Evolutionary conservation across 2,113 vertebrate species (phyloP).

Genomic region (Chloropsis hardwickii): DNA sequence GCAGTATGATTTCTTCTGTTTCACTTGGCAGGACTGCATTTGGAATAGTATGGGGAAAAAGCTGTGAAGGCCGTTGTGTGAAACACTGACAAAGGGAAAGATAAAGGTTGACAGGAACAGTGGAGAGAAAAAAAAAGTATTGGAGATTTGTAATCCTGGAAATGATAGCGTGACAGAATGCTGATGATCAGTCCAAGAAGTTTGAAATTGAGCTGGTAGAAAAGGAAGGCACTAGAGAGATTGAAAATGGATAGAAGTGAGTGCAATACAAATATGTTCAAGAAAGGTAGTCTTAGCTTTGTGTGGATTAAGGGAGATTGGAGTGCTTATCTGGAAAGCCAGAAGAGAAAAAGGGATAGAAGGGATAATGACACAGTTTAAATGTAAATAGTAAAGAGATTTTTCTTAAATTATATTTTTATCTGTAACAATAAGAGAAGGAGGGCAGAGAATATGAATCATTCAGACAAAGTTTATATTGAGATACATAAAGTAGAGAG

Average conservation of each 20-base stretch:
- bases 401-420: neutral
- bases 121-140: neutral
- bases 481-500: neutral
- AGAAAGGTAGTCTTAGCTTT: neutral
- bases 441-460: neutral
- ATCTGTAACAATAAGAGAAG: neutral
- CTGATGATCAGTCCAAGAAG: neutral
- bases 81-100: neutral
- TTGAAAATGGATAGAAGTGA: neutral
- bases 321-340: neutral
- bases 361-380: neutral
- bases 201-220: neutral
- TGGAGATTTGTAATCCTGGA: neutral
- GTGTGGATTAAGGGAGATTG: neutral
- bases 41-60: neutral
- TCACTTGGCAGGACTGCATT: neutral
- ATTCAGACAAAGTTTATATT: neutral
- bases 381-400: neutral
- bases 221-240: neutral
- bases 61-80: neutral
- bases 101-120: neutral
- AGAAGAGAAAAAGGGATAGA: neutral
- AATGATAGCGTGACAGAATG: neutral
- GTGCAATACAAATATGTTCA: neutral
- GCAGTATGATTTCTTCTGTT: neutral